Evolutionary conservation across 2,888 invertebrate genomes (phyloP).

Genomic region (Lepidochrysops patricia): DNA sequence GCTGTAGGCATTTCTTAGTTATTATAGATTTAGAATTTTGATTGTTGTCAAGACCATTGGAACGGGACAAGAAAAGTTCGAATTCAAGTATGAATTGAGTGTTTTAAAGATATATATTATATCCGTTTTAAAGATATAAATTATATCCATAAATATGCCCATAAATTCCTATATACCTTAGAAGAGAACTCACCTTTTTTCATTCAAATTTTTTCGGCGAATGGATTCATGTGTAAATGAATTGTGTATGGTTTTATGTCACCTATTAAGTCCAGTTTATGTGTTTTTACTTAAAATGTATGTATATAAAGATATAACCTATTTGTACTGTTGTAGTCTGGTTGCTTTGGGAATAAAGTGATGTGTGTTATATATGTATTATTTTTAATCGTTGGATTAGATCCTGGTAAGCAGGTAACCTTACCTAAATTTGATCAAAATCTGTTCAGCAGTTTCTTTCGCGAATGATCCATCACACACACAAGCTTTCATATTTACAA

Average conservation of each 20-base stretch:
- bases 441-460: too few relatives aligned
- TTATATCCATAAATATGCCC: too few relatives aligned
- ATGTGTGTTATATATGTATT: neutral
- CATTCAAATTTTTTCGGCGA: neutral
- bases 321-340: neutral
- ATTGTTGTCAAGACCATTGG: too few relatives aligned
- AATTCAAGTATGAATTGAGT: neutral
- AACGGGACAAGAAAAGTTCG: too few relatives aligned
- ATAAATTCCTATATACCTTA: neutral
- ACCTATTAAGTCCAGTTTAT: neutral
- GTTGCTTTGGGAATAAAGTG: conserved; percentile 8
- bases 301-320: neutral
- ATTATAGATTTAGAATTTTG: neutral
- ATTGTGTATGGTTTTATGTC: neutral
- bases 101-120: neutral
- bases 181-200: neutral
- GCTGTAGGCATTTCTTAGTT: neutral
- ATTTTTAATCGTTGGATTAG: neutral
- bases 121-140: neutral
- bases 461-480: too few relatives aligned
- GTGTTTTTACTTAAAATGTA: neutral
- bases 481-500: too few relatives aligned
- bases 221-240: neutral
- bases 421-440: too few relatives aligned
- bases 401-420: too few relatives aligned